Conservation (phyloP, 2,888 invertebrate genomes). For the Cyaniris semiargus region DNA sequence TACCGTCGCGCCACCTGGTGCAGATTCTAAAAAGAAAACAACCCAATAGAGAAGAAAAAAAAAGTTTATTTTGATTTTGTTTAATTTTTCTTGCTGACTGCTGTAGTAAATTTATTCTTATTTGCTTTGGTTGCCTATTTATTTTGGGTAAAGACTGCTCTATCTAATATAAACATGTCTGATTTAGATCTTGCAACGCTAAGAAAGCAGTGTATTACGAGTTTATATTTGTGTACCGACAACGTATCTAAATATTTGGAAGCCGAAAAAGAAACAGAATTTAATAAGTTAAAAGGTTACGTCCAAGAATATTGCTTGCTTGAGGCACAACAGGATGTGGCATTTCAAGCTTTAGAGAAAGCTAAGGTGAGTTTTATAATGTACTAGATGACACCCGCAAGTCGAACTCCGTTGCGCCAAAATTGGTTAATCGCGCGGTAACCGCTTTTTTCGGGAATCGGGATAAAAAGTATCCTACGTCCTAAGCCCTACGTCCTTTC, state of each 20-base stretch:
- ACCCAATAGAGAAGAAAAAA: too few species aligned
- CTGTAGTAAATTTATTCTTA: too few species aligned
- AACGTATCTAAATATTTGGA: constrained; percentile 67
- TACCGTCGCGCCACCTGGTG: too few species aligned
- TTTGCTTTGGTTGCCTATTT: too few species aligned
- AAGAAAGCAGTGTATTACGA: constrained; percentile 65
- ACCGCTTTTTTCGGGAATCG: too few species aligned
- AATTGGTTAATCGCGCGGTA: too few species aligned
- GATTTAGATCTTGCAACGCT: constrained; percentile 59
- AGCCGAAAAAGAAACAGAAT: constrained; percentile 58
- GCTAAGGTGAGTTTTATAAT: constrained; percentile 46
- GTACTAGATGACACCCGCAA: background rate
- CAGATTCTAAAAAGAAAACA: too few species aligned
- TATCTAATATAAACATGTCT: constrained; percentile 41
- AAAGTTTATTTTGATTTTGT: too few species aligned
- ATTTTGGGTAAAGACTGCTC: background rate
- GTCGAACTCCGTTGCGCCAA: too few species aligned
- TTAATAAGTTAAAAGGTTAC: constrained; percentile 55
- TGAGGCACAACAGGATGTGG: constrained; percentile 62
- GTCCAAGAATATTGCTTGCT: constrained; percentile 62
- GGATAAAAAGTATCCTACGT: too few species aligned
- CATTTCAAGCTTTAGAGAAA: constrained; percentile 59
- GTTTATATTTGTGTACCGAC: constrained; percentile 63
- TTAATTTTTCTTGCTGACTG: too few species aligned
- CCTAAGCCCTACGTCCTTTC: too few species aligned